Conservation (phyloP, 2,888 invertebrate genomes). For the Gryllus longicercus region DNA sequence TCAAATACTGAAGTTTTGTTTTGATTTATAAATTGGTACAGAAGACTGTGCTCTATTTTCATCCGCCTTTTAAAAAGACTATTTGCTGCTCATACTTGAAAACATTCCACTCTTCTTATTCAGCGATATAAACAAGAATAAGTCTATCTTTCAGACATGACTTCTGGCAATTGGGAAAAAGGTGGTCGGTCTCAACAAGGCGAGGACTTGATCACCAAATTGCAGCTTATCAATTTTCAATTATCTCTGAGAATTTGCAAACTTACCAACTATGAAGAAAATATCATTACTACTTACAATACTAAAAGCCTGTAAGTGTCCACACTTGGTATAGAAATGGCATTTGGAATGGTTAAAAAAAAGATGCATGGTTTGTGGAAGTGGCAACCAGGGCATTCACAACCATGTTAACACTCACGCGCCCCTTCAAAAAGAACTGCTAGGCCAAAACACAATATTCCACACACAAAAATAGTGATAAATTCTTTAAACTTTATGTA, state of each 20-base stretch:
- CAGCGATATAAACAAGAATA: background rate
- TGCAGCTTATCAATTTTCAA: background rate
- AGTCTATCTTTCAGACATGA: background rate
- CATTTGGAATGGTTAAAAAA: constrained; percentile 6
- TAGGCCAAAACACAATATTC: too few relatives aligned
- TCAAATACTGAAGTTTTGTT: too few relatives aligned
- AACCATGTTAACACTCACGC: background rate
- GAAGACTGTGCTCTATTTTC: background rate
- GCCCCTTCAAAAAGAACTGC: background rate
- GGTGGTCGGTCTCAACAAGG: constrained; percentile 25
- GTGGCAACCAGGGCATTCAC: constrained; percentile 7
- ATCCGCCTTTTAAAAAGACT: background rate
- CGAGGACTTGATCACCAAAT: constrained; percentile 27
- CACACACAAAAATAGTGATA: too few relatives aligned
- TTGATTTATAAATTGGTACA: background rate
- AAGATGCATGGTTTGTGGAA: constrained; percentile 18
- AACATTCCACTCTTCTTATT: constrained; percentile 4
- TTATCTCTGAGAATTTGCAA: background rate
- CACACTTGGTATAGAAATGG: constrained; percentile 34
- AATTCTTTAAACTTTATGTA: too few relatives aligned
- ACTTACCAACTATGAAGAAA: constrained; percentile 23
- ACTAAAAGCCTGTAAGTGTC: constrained; percentile 37
- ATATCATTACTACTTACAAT: constrained; percentile 30
- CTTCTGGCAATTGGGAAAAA: constrained; percentile 21
- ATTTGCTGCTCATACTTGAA: background rate